Percentiles rank a stretch among this genome's conserved stretches.
These are phyloP conservation scores for Allochrocebus solatus DNA, from an alignment of 2,797 vertebrate species.

Conservation along the genomic window DNA sequence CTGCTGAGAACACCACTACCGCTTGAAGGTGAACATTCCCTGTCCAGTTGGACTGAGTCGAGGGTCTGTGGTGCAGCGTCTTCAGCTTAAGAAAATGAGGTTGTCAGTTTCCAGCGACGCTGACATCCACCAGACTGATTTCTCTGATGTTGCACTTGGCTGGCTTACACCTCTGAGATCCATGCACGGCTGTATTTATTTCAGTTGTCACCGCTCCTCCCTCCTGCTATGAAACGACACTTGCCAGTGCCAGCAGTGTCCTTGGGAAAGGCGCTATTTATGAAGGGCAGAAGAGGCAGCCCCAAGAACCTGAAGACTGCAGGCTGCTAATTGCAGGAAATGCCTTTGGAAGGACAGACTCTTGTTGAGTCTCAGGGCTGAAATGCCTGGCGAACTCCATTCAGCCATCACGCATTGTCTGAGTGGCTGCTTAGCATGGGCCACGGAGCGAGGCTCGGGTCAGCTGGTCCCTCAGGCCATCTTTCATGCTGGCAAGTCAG, in stretches of 20 bases:
- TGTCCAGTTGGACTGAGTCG: rapidly evolving
- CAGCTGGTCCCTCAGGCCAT: background rate
- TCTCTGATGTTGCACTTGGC: background rate
- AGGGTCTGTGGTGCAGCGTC: rapidly evolving
- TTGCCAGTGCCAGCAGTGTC: constrained; percentile 40
- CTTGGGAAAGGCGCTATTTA: constrained; percentile 61
- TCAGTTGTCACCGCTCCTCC: background rate
- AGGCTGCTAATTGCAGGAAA: background rate
- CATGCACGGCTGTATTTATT: background rate
- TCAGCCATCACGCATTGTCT: rapidly evolving
- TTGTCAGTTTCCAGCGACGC: rapidly evolving
- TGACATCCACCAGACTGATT: background rate
- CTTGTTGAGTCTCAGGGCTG: rapidly evolving
- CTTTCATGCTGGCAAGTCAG: background rate
- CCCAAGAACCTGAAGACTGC: background rate
- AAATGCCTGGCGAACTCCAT: rapidly evolving
- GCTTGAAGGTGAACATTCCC: background rate
- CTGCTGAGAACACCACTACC: rapidly evolving
- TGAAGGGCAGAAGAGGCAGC: background rate
- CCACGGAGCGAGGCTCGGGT: rapidly evolving
- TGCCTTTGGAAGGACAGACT: background rate
- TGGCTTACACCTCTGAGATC: background rate
- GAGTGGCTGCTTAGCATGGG: background rate
- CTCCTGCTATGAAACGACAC: background rate
- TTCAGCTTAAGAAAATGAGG: background rate